Evolutionary conservation across 2,888 invertebrate species (phyloP).

Genomic region (Hirtodrosophila duncani): DNA sequence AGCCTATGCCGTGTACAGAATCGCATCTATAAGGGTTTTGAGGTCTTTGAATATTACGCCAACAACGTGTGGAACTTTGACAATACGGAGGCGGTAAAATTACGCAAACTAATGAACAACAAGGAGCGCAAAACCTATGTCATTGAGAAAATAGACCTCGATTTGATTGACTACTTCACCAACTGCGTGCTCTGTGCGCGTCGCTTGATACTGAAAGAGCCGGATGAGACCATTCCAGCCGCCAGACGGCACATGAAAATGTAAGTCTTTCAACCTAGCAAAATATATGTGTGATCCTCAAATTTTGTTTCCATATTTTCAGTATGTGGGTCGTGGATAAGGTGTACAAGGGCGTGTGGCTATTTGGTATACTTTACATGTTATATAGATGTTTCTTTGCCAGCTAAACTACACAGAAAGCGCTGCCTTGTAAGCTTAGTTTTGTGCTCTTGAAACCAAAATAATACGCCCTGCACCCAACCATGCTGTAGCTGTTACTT

Average conservation of each 20-base stretch:
- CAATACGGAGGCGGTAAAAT: conserved; percentile 82
- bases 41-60: conserved; percentile 94
- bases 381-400: conserved; percentile 68
- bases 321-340: conserved; percentile 94
- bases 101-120: conserved; percentile 82
- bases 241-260: conserved; percentile 88
- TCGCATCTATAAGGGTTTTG: conserved; percentile 90
- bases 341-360: conserved; percentile 84
- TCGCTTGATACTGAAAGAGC: conserved; percentile 89
- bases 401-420: conserved; percentile 26
- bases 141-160: conserved; percentile 83
- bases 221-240: conserved; percentile 87
- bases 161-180: conserved; percentile 89
- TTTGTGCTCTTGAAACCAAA: conserved; percentile 65
- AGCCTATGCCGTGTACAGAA: conserved; percentile 90
- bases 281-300: background rate
- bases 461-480: conserved; percentile 33
- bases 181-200: conserved; percentile 89
- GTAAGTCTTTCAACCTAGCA: conserved; percentile 80
- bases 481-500: conserved; percentile 34
- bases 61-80: conserved; percentile 94
- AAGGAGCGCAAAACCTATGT: conserved; percentile 84
- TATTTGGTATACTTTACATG: conserved; percentile 81
- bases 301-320: conserved; percentile 68
- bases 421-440: conserved; percentile 29